phyloP scores from a whole-genome alignment of 2,797 vertebrate genomes.

The Myripristis murdjan region DNA sequence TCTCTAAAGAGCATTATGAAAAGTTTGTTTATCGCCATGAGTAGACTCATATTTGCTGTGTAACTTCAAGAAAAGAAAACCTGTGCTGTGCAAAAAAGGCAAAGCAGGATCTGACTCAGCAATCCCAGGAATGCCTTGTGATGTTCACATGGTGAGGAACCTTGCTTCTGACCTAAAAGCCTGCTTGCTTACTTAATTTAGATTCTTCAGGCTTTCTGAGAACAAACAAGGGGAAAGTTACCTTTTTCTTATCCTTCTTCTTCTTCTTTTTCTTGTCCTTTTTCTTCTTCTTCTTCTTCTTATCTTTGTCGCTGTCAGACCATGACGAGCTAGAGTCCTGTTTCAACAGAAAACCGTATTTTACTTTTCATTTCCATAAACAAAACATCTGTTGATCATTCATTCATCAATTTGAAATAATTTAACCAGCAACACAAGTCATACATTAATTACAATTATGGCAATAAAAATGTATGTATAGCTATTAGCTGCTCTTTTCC shows the following conservation, averaged over 20 bases:
- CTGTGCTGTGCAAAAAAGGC: background rate
- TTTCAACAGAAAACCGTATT: background rate
- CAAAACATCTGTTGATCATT: background rate
- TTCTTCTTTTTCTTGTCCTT: slow-evolving; percentile 53
- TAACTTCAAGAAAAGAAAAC: too few relatives aligned
- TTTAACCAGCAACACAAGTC: background rate
- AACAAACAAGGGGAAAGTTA: background rate
- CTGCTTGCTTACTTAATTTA: background rate
- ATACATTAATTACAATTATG: background rate
- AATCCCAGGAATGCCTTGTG: background rate
- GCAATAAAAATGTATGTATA: background rate
- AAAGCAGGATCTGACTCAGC: background rate
- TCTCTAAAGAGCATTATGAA: background rate
- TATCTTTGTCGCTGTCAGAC: slow-evolving; percentile 69
- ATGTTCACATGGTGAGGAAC: background rate
- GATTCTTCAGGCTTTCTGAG: background rate
- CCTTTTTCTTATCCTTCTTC: slow-evolving; percentile 59
- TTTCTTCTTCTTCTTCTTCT: slow-evolving; percentile 67
- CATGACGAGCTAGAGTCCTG: slow-evolving; percentile 72
- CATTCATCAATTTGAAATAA: background rate
- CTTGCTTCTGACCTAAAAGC: background rate
- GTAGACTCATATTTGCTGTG: background rate
- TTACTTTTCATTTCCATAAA: background rate
- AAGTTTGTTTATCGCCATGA: background rate
- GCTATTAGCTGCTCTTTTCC: background rate